Evolutionary conservation across 2,113 vertebrate species (phyloP).

Genomic region (Pituophis catenifer): DNA sequence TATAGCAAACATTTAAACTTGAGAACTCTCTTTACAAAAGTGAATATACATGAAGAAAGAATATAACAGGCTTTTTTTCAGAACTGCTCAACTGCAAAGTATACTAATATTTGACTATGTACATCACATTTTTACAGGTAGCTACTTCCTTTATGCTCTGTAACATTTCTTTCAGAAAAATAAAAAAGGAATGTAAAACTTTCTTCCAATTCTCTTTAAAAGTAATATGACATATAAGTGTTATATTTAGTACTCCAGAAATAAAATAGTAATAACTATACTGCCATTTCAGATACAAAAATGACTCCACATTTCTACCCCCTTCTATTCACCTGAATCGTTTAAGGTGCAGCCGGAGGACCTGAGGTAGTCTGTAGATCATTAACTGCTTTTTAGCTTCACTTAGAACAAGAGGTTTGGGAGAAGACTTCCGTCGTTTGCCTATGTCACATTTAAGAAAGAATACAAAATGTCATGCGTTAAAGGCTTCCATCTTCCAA

Average conservation of each 20-base stretch:
- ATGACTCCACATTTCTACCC: constrained; percentile 45
- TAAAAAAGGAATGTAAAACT: background rate
- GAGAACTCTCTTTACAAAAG: background rate
- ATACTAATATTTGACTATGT: background rate
- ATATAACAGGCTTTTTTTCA: background rate
- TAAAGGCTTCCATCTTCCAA: background rate
- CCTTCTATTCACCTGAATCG: constrained; percentile 90
- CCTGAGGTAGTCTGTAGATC: constrained; percentile 99
- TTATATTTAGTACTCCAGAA: rapidly evolving
- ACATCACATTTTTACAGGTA: background rate
- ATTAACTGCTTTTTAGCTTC: constrained; percentile 98
- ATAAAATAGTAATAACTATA: background rate
- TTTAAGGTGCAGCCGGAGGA: constrained; percentile 98
- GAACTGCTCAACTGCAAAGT: background rate
- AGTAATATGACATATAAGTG: rapidly evolving
- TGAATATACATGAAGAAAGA: background rate
- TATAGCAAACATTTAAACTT: background rate
- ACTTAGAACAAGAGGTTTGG: constrained; percentile 92
- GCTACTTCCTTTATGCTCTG: background rate
- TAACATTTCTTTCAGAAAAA: background rate
- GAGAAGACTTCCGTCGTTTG: constrained; percentile 91
- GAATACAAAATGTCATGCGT: constrained; percentile 24
- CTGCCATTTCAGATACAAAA: background rate
- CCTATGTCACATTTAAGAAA: constrained; percentile 67
- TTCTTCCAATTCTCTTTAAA: background rate